Base-by-base conservation (phyloP, 64 coral and sea anemone genomes). In the Montipora foliosa region DNA sequence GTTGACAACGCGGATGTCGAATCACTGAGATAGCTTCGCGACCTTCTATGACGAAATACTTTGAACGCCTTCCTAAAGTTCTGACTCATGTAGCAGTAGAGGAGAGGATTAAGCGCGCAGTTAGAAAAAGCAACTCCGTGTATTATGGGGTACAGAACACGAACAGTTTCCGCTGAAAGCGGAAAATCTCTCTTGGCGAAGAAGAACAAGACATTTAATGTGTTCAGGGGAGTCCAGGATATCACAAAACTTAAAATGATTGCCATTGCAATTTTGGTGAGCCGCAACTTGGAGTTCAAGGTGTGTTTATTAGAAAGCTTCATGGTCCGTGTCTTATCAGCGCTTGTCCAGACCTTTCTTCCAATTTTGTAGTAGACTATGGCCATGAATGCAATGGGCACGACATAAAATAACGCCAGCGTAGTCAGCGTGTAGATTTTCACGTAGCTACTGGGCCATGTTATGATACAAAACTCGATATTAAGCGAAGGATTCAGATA, bases 81-180 rank as follows among this genome's bases (percentile, higher is more conserved):
- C 44, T 95, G 93, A 78, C 96, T 97, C 93, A 97, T 97, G 74
- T 84, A 97, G 25, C 93, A 97, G 69, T 97, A 97, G 19, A 97
- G 11, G 2, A 97, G 3, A 37, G 96, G 96, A 67, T 97, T 97
- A 11, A 95, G 60, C 0, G 96, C 93, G 22, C 96, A 97, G 66
- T 97, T 97, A 0, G 96, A 97, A 44, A 92, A 97, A 3, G 93
- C 82, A 19, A 95, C 73, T 44, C 93, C 82, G 21, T 76, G 80
- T 14, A 95, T 88, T 8, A 97, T 73, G 0, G 84, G 78, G 25
- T 84, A 85, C 21, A 88, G 29, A 14, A 95, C 50, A 58, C 49
- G 80, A 4, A 14, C 44, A 66, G 49, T 57, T 5, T 90, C 29
- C 48, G 47, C 15, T 14, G 73, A 72, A 24, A 61, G 44, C 44